Conservation (phyloP, 1,140 invertebrate species). For the Tetranychus cinnabarinus region DNA sequence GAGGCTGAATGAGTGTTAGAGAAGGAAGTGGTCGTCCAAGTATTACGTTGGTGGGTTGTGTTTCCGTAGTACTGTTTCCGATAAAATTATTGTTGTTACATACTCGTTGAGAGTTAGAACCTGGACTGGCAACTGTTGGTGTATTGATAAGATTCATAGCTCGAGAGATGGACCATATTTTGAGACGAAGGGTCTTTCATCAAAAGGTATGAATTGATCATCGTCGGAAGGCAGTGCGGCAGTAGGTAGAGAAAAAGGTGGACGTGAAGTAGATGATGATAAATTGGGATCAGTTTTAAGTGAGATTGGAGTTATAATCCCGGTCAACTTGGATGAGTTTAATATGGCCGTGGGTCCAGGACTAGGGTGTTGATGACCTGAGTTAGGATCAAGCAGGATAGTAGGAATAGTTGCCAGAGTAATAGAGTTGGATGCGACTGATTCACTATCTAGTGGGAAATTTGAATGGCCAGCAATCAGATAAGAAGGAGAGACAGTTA, state of each 20-base stretch:
- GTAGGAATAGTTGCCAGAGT: too few relatives aligned
- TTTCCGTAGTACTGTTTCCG: not conserved
- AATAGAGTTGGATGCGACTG: too few relatives aligned
- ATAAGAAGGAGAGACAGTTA: too few relatives aligned
- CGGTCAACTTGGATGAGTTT: too few relatives aligned
- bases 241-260: not conserved
- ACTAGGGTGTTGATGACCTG: too few relatives aligned
- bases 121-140: conserved; percentile 18
- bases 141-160: conserved; percentile 27
- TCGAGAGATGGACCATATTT: conserved; percentile 60
- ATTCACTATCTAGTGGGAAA: too few relatives aligned
- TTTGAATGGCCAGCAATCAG: too few relatives aligned
- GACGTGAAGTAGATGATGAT: not conserved
- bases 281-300: not conserved
- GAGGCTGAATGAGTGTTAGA: conserved; percentile 22
- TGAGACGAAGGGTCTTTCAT: conserved; percentile 37
- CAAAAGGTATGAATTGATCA: conserved; percentile 44
- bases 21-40: conserved; percentile 23
- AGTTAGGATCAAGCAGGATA: too few relatives aligned
- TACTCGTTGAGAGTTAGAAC: conserved; percentile 13
- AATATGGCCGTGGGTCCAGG: too few relatives aligned
- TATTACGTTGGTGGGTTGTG: conserved; percentile 13
- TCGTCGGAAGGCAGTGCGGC: conserved; percentile 24
- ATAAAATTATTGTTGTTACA: not conserved
- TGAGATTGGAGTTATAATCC: too few relatives aligned